A percentile compares a stretch with the other conserved stretches of the same genome.
phyloP scores from a whole-genome alignment of 2,888 invertebrate species.

The Pachymerium ferrugineum region DNA sequence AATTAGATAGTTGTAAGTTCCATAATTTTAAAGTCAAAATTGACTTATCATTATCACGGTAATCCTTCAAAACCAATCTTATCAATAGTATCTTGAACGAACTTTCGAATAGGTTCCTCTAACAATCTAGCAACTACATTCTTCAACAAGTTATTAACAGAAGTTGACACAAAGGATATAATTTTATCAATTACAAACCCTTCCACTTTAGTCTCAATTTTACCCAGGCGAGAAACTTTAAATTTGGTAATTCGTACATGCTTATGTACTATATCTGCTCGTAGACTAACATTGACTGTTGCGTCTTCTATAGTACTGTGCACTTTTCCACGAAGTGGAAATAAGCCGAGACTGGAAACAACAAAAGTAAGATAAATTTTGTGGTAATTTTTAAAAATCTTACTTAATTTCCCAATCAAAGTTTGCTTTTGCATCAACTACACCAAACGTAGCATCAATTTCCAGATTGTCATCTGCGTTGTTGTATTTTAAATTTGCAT shows the following conservation, averaged over 20 bases:
- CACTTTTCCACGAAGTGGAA: neutral
- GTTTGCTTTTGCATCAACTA: neutral
- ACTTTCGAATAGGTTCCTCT: neutral
- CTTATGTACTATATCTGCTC: neutral
- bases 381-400: neutral
- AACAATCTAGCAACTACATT: neutral
- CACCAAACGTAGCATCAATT: constrained; percentile 1
- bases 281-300: neutral
- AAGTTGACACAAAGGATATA: neutral
- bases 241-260: neutral
- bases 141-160: neutral
- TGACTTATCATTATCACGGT: no score
- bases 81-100: neutral
- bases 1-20: no score
- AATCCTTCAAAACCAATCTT: neutral
- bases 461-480: neutral
- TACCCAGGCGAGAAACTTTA: neutral
- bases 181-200: neutral
- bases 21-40: no score
- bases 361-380: neutral
- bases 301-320: neutral
- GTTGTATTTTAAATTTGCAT: neutral
- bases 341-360: neutral
- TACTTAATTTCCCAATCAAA: neutral
- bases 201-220: neutral